Base-by-base conservation (phyloP, 92 coral and sea anemone species). In the Isaurus tuberculatus region DNA sequence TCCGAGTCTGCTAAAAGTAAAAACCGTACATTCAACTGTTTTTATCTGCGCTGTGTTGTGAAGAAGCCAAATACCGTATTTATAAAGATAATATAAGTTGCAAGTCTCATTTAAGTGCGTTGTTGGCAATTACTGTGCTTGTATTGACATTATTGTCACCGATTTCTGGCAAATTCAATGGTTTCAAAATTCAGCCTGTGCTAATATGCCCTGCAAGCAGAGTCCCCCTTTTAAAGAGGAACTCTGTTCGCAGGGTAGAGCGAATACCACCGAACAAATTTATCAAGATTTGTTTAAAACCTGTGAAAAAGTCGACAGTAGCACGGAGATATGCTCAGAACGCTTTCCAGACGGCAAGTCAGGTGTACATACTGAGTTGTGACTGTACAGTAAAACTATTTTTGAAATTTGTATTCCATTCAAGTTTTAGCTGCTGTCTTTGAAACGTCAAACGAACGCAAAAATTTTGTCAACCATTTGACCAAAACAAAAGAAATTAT, bases 161-260 rank as follows among this genome's bases (percentile, higher is more conserved):
- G 92, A 94, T 64, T 91, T 90, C 57, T 95, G 96, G 98, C 91
- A 85, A 77, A 91, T 93, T 58, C 88, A 87, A 92, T 93, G 92
- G 94, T 71, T 71, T 19, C 85, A 85, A 51, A 94, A 89, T 34
- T 75, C 65, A 14, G 94, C n/a, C n/a, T n/a, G n/a, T n/a, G n/a
- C n/a, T n/a, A n/a, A n/a, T n/a, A n/a, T n/a, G n/a, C n/a, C n/a
- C n/a, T n/a, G n/a, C n/a, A n/a, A n/a, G n/a, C n/a, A n/a, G n/a
- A n/a, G n/a, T n/a, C n/a, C n/a, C n/a, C n/a, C n/a, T n/a, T n/a
- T n/a, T n/a, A n/a, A n/a, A n/a, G n/a, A n/a, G n/a, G n/a, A n/a
- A n/a, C n/a, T n/a, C n/a, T n/a, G n/a, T n/a, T n/a, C n/a, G n/a
- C n/a, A n/a, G n/a, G n/a, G n/a, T n/a, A n/a, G 89, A 8, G 89